A percentile compares a stretch with the other conserved stretches of the same genome.
Evolutionary conservation across 2,113 vertebrate species (phyloP).

Genomic region (Ahaetulla prasina): DNA sequence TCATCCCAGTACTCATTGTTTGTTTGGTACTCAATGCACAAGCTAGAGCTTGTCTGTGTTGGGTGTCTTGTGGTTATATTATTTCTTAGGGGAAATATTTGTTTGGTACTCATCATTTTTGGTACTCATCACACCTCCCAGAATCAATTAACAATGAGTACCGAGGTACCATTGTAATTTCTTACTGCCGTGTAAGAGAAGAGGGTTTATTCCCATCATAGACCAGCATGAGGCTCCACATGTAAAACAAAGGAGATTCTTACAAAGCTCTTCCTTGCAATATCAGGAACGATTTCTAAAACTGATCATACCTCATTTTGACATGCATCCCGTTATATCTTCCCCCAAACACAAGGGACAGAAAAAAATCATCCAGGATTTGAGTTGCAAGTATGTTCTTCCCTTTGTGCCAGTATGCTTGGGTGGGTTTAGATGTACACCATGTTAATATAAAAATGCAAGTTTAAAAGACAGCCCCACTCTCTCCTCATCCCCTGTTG

Average conservation of each 20-base stretch:
- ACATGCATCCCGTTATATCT: not conserved
- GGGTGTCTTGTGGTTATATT: not conserved
- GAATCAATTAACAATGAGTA: not conserved
- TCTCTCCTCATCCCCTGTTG: not conserved
- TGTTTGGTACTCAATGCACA: not conserved
- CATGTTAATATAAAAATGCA: not conserved
- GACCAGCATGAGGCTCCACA: not conserved
- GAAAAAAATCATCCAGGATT: not conserved
- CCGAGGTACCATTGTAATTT: not conserved
- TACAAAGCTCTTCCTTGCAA: not conserved
- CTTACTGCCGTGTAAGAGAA: not conserved
- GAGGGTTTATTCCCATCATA: not conserved
- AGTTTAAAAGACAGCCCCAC: too few relatives aligned
- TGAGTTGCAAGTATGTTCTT: not conserved
- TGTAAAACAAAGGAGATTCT: not conserved
- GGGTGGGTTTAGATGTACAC: not conserved
- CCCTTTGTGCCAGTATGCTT: not conserved
- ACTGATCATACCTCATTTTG: not conserved
- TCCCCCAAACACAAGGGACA: not conserved
- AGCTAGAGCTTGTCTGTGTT: not conserved
- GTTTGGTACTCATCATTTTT: not conserved
- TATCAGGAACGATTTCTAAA: not conserved
- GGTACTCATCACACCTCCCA: not conserved
- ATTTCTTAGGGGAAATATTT: not conserved
- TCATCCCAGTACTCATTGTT: not conserved